Evolutionary conservation across 2,113 vertebrate species (phyloP), one percentile per base, ranked within the genome.

Genomic region (Anthoscopus minutus): DNA sequence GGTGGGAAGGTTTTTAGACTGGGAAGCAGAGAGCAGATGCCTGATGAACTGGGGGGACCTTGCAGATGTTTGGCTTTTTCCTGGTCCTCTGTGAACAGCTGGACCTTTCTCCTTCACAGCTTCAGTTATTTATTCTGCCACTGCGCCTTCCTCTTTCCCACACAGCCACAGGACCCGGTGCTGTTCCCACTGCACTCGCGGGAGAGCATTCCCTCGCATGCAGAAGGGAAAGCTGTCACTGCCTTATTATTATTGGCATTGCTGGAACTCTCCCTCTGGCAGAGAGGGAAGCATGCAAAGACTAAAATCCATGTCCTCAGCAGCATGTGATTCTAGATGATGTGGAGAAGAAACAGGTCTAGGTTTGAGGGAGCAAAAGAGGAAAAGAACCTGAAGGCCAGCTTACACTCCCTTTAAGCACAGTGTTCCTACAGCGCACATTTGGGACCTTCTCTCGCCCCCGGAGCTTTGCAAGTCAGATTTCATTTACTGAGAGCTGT

Each of bases 31-130:
- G 20, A 95, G 50, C 93, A 95, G 89, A 91, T 94, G 95, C 64
- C 70, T 89, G 70, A 85, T 97, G 91, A 94, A 97, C 89, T 94
- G 62, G 50, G 62, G 27, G 66, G 70, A 95, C 93, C 93, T 88
- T 95, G 87, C 91, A 97, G 94, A 95, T 95, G 93, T 94, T 89
- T 96, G 94, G 93, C 91, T 81, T 95, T 94, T 94, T 77, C 87
- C 74, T 87, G 69, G 84, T 89, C 81, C 73, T 92, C 91, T 85
- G 66, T 0, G 1, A 96, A 87, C 91, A 94, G 84, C 91, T 82
- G 87, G 85, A 87, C 74, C 73, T 91, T 92, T 69, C 84, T 95
- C 93, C 81, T 91, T 92, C 89, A 88, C 89, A 96, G 86, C 86
- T 97, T 84, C 18, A 53, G 86, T 89, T 94, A 91, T 89, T 97